Evolutionary conservation across 1,140 invertebrate species (phyloP).

Genomic region (Schlechtendalia chinensis): DNA sequence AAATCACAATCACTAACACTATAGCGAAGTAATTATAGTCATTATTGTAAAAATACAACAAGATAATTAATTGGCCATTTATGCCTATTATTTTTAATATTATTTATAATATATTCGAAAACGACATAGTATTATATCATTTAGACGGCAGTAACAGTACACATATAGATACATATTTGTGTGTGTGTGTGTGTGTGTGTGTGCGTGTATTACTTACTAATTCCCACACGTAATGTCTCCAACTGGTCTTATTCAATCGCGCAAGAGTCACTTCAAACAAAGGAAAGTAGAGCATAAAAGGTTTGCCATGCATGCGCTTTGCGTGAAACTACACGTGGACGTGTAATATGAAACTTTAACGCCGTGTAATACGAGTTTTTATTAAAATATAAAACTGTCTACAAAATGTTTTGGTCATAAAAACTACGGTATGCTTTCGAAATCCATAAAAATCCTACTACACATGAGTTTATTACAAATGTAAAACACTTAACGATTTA

Average conservation of each 20-base stretch:
- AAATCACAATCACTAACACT: too few relatives aligned
- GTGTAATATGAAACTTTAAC: not conserved
- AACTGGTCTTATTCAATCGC: not conserved
- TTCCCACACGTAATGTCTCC: not conserved
- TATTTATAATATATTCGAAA: too few relatives aligned
- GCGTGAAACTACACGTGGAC: not conserved
- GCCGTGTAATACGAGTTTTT: not conserved
- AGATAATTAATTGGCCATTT: too few relatives aligned
- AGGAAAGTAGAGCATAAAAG: slow-evolving; percentile 4
- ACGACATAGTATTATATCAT: too few relatives aligned
- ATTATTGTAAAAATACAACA: too few relatives aligned
- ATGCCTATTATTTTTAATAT: too few relatives aligned
- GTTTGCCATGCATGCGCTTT: not conserved
- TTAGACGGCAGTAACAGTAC: too few relatives aligned
- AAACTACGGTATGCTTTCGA: not conserved
- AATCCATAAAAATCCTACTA: not conserved
- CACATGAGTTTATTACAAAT: too few relatives aligned
- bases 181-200: too few relatives aligned
- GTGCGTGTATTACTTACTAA: not conserved
- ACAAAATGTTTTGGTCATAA: not conserved
- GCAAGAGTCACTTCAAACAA: slow-evolving; percentile 17
- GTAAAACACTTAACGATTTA: too few relatives aligned
- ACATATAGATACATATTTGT: too few relatives aligned
- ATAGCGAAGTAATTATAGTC: too few relatives aligned
- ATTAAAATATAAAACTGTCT: not conserved